Conservation (phyloP, 2,888 invertebrate species). For the Cheilosia variabilis region DNA sequence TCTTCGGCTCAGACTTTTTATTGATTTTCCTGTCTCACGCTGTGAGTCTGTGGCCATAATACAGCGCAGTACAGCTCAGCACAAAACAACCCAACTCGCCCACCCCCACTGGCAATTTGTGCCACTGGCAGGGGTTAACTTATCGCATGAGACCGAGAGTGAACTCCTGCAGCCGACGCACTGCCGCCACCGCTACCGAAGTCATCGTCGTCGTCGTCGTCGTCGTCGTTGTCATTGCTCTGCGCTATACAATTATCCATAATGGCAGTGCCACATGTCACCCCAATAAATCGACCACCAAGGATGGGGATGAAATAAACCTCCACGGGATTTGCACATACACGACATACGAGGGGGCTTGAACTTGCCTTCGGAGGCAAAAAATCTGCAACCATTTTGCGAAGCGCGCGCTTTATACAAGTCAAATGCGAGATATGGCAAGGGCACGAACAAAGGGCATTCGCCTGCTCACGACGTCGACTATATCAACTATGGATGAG, state of each 20-base stretch:
- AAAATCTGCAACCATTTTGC: constrained; percentile 74
- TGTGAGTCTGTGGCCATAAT: constrained; percentile 2
- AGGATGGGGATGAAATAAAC: constrained; percentile 22
- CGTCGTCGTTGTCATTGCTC: constrained; percentile 61
- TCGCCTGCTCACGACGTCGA: constrained; percentile 55
- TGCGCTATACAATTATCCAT: constrained; percentile 70
- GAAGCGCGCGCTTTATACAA: constrained; percentile 60
- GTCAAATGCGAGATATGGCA: constrained; percentile 66
- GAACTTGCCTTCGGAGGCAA: constrained; percentile 59
- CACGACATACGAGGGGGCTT: constrained; percentile 51
- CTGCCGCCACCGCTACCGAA: constrained; percentile 38
- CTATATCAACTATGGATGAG: background rate
- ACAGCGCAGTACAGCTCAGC: background rate
- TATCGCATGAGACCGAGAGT: constrained; percentile 66
- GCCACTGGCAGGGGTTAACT: constrained; percentile 71
- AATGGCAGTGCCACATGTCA: constrained; percentile 75
- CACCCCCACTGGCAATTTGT: constrained; percentile 63
- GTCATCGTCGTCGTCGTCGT: constrained; percentile 23
- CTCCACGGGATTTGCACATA: constrained; percentile 47
- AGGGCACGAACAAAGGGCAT: constrained; percentile 72
- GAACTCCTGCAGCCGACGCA: constrained; percentile 63
- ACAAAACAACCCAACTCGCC: constrained; percentile 3
- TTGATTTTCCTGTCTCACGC: constrained; percentile 63
- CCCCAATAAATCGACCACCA: constrained; percentile 68
- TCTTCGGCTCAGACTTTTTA: constrained; percentile 55